Conservation (phyloP, 2,888 invertebrate genomes). For the Sylvicola cinctus region DNA sequence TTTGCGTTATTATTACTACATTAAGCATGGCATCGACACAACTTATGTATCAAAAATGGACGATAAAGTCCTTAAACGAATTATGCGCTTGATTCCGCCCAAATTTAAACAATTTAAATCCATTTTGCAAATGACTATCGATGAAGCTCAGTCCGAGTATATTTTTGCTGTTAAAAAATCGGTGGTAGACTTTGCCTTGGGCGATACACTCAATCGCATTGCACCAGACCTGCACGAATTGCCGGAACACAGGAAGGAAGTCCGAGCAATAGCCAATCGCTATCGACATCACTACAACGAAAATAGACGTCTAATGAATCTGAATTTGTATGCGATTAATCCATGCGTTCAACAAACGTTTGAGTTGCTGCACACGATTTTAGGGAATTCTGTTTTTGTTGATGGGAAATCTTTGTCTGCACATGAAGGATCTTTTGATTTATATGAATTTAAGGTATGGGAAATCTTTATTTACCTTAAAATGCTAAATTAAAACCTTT, state of each 20-base stretch:
- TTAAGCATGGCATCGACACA: slow-evolving; percentile 77
- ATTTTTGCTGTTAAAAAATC: slow-evolving; percentile 77
- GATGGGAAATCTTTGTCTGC: slow-evolving; percentile 21
- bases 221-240: not conserved
- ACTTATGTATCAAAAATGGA: slow-evolving; percentile 73
- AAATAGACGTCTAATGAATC: slow-evolving; percentile 29
- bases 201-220: slow-evolving; percentile 36
- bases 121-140: slow-evolving; percentile 36
- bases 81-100: slow-evolving; percentile 39
- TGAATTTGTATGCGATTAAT: slow-evolving; percentile 53
- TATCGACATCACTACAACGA: slow-evolving; percentile 35
- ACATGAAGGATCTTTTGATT: slow-evolving; percentile 18
- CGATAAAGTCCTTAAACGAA: slow-evolving; percentile 44
- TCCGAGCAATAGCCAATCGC: slow-evolving; percentile 39
- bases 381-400: slow-evolving; percentile 29
- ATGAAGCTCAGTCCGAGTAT: slow-evolving; percentile 71
- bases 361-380: slow-evolving; percentile 62
- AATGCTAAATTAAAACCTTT: not conserved
- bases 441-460: slow-evolving; percentile 20
- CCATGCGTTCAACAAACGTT: slow-evolving; percentile 61
- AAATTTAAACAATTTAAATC: slow-evolving; percentile 39
- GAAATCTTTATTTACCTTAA: not conserved
- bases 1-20: slow-evolving; percentile 72
- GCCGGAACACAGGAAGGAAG: slow-evolving; percentile 28
- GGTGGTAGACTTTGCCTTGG: slow-evolving; percentile 76